Evolutionary conservation across 2,888 invertebrate species (phyloP).

Genomic region (Amphimallon solstitiale): DNA sequence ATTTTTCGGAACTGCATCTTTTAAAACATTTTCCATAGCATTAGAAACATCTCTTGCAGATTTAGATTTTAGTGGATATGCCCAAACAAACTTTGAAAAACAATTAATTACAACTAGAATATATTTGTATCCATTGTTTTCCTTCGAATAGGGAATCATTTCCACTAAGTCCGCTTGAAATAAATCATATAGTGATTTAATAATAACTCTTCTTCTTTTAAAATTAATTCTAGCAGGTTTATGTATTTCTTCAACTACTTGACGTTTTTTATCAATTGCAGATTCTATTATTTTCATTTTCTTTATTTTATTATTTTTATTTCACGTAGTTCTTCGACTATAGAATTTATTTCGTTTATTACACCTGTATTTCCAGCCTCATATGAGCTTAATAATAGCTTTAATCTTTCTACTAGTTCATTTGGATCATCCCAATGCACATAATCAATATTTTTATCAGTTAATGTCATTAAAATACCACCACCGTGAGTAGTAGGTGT

Average conservation of each 20-base stretch:
- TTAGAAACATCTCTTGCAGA: slow-evolving; percentile 46
- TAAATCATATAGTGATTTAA: slow-evolving; percentile 56
- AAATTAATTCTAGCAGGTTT: slow-evolving; percentile 55
- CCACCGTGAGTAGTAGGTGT: background rate
- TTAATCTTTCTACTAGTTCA: slow-evolving; percentile 12
- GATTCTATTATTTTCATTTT: too few relatives aligned
- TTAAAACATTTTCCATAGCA: slow-evolving; percentile 47
- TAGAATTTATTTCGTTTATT: slow-evolving; percentile 20
- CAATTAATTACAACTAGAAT: slow-evolving; percentile 54
- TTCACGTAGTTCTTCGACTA: slow-evolving; percentile 12
- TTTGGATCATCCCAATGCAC: slow-evolving; percentile 46
- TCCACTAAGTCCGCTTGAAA: slow-evolving; percentile 61
- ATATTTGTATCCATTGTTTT: slow-evolving; percentile 53
- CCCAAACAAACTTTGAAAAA: slow-evolving; percentile 58
- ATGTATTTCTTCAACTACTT: slow-evolving; percentile 32
- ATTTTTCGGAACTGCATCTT: slow-evolving; percentile 42
- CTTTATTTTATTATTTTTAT: background rate
- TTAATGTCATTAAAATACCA: slow-evolving; percentile 22
- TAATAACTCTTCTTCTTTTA: slow-evolving; percentile 50
- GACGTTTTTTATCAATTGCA: background rate
- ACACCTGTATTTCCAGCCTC: slow-evolving; percentile 10
- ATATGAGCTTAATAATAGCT: slow-evolving; percentile 15
- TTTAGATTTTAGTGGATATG: slow-evolving; percentile 53
- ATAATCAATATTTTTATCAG: slow-evolving; percentile 34
- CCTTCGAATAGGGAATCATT: slow-evolving; percentile 51